These are phyloP conservation scores for Zygogramma bicolorata DNA, from an alignment of 2,888 invertebrate genomes.

Conservation along the genomic window DNA sequence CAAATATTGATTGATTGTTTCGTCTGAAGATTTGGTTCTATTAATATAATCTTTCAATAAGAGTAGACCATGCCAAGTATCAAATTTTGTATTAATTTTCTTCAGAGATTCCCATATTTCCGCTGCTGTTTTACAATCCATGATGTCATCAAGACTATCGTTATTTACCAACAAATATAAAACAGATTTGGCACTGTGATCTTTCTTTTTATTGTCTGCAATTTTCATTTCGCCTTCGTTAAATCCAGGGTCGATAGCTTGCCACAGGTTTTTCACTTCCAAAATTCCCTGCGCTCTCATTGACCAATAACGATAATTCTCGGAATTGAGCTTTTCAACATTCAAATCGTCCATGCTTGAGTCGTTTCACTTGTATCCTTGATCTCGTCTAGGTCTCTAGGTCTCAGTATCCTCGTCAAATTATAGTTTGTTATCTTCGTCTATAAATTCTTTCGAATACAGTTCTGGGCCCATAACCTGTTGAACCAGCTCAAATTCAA, in stretches of 20 bases:
- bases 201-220: background rate
- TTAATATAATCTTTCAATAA: slow-evolving; percentile 15
- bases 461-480: too few relatives aligned
- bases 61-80: slow-evolving; percentile 12
- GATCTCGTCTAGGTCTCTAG: too few relatives aligned
- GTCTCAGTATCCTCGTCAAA: too few relatives aligned
- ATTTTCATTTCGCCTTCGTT: background rate
- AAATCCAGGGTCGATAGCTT: background rate
- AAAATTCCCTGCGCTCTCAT: background rate
- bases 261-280: background rate
- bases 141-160: slow-evolving; percentile 13
- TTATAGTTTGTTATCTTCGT: too few relatives aligned
- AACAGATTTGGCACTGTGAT: slow-evolving; percentile 19
- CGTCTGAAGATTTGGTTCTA: background rate
- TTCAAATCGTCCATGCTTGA: background rate
- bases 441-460: too few relatives aligned
- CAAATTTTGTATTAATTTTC: slow-evolving; percentile 9
- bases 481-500: too few relatives aligned
- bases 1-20: slow-evolving; percentile 14
- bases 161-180: slow-evolving; percentile 9
- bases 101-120: slow-evolving; percentile 10
- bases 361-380: too few relatives aligned
- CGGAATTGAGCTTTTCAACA: background rate
- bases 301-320: background rate
- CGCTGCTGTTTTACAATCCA: slow-evolving; percentile 17